Conservation (phyloP, 2,113 vertebrate species). For the Dolichotis patagonum region DNA sequence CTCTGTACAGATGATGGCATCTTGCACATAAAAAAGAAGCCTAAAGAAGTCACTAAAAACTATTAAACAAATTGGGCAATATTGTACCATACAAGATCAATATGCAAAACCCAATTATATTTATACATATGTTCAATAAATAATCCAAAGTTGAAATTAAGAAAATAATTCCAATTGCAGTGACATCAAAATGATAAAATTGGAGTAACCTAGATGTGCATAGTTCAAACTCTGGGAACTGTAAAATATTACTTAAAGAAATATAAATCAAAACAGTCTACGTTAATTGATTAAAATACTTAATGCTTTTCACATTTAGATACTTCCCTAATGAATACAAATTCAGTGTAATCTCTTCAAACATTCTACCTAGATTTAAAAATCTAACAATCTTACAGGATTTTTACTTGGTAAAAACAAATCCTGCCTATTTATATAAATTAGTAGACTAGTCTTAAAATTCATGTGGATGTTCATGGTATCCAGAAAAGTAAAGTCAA, state of each 20-base stretch:
- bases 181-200: slow-evolving; percentile 4
- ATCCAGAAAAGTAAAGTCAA: not conserved
- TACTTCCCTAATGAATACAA: not conserved
- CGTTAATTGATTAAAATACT: not conserved
- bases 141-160: not conserved
- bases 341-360: not conserved
- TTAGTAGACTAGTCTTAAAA: not conserved
- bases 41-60: not conserved
- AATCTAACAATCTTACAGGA: no score
- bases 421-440: not conserved
- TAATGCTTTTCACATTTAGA: not conserved
- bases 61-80: not conserved
- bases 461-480: not conserved
- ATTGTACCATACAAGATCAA: not conserved
- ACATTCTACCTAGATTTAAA: not conserved
- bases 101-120: not conserved
- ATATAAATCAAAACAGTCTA: not conserved
- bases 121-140: not conserved
- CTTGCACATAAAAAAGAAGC: not conserved
- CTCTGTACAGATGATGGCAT: not conserved
- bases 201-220: not conserved
- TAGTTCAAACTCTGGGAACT: not conserved
- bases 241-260: not conserved
- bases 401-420: no score
- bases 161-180: not conserved